A percentile compares a stretch with the other conserved stretches of the same genome.
These are phyloP conservation scores for Cantharis nigra DNA, from an alignment of 2,888 invertebrate genomes.

Conservation along the genomic window DNA sequence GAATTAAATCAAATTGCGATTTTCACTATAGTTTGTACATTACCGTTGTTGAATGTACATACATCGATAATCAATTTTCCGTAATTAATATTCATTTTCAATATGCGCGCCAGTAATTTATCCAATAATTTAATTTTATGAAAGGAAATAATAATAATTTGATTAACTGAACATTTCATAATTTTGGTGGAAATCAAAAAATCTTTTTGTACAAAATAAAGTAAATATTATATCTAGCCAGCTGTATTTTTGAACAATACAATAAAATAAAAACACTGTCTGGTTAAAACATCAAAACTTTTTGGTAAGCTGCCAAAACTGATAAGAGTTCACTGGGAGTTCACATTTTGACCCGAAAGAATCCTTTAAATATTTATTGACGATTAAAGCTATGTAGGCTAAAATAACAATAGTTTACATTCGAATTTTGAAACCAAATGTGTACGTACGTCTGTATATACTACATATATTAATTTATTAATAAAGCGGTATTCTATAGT, in stretches of 20 bases:
- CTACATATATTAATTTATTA: too few relatives aligned
- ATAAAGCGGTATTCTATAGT: too few relatives aligned
- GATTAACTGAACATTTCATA: not conserved
- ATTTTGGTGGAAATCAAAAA: not conserved
- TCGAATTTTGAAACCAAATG: not conserved
- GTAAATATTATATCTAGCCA: not conserved
- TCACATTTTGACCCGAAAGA: not conserved
- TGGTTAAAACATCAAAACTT: not conserved
- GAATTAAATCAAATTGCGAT: not conserved
- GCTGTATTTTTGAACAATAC: not conserved
- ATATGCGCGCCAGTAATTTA: not conserved
- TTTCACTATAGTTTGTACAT: not conserved
- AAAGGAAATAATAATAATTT: not conserved
- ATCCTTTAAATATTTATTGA: not conserved
- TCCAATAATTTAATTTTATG: not conserved
- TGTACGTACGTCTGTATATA: not conserved
- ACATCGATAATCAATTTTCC: not conserved
- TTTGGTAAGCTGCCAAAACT: not conserved
- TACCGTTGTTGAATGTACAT: not conserved
- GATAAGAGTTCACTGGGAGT: not conserved
- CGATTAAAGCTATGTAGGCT: not conserved
- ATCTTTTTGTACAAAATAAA: not conserved
- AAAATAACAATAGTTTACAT: not conserved
- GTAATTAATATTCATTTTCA: not conserved
- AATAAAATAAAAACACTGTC: not conserved